Percentiles rank a stretch among this genome's conserved stretches.
Conservation (phyloP, 2,888 invertebrate species). For the Mesorhabditis belari region DNA sequence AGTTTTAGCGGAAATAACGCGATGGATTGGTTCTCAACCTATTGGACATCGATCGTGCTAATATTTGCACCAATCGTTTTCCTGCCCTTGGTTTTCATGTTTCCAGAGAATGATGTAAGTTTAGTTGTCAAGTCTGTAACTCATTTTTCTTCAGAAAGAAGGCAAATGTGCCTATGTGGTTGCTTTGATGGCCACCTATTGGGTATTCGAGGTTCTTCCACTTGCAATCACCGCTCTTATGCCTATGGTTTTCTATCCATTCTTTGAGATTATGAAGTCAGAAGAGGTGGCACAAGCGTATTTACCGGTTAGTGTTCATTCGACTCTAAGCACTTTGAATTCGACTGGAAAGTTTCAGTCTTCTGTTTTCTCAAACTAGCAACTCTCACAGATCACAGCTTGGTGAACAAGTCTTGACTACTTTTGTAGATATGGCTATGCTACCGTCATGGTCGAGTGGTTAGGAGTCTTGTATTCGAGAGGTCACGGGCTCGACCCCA, state of each 20-base stretch:
- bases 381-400: too few species aligned
- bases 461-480: too few species aligned
- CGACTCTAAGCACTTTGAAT: too few species aligned
- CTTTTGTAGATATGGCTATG: too few species aligned
- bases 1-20: too few species aligned
- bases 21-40: too few species aligned
- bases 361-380: too few species aligned
- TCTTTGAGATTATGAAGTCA: slow-evolving; percentile 39
- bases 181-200: slow-evolving; percentile 43
- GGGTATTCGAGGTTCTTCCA: slow-evolving; percentile 49
- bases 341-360: too few species aligned
- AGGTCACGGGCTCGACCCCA: too few species aligned
- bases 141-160: slow-evolving; percentile 17
- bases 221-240: slow-evolving; percentile 49
- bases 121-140: neutral
- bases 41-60: slow-evolving; percentile 17
- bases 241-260: slow-evolving; percentile 46
- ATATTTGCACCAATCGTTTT: slow-evolving; percentile 15
- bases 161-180: slow-evolving; percentile 41
- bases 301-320: slow-evolving; percentile 36
- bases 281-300: slow-evolving; percentile 42
- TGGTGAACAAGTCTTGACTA: too few species aligned
- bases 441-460: too few species aligned
- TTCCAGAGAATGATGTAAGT: slow-evolving; percentile 12
- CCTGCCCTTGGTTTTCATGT: slow-evolving; percentile 9